Conservation (phyloP, 2,113 vertebrate species). For the Poicephalus gulielmi region DNA sequence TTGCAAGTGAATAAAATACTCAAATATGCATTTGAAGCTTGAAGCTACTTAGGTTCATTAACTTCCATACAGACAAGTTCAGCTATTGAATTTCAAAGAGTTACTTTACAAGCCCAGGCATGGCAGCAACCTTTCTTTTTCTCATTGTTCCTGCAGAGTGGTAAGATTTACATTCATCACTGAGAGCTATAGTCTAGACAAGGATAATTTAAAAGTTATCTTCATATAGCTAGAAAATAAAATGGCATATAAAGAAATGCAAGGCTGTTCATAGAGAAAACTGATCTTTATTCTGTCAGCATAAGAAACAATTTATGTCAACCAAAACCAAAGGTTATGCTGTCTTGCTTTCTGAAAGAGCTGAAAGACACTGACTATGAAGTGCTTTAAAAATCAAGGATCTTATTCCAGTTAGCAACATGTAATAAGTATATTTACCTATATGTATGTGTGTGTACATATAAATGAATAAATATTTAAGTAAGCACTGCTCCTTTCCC, state of each 20-base stretch:
- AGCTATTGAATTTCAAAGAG: constrained; percentile 16
- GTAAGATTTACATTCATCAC: background rate
- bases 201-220: background rate
- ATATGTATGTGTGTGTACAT: background rate
- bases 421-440: constrained; percentile 15
- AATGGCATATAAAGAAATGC: background rate
- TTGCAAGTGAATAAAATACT: background rate
- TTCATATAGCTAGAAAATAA: background rate
- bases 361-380: background rate
- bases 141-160: background rate
- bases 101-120: constrained; percentile 1
- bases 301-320: background rate
- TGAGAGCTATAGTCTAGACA: background rate
- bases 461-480: constrained; percentile 32
- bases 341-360: background rate
- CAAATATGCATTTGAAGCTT: background rate
- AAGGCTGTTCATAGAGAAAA: background rate
- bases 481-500: background rate
- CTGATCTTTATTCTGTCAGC: background rate
- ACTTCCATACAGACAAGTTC: background rate
- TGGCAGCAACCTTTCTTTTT: background rate
- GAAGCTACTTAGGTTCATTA: background rate
- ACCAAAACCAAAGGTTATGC: background rate
- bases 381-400: constrained; percentile 4
- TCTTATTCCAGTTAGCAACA: background rate